These are phyloP conservation scores for Bellardia pandia DNA, from an alignment of 2,888 invertebrate genomes.

Conservation along the genomic window DNA sequence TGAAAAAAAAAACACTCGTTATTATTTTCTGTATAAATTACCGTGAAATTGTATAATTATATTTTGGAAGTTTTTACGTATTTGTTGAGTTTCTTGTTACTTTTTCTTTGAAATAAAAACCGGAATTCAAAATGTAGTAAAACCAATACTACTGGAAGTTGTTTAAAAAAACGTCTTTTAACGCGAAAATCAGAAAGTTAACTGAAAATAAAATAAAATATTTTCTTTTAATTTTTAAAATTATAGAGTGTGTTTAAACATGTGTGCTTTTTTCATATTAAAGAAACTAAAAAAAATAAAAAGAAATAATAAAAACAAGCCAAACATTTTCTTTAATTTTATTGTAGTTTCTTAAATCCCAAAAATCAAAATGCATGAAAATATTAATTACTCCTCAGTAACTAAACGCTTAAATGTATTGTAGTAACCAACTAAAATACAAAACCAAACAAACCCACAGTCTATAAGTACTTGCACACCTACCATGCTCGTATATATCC, in stretches of 20 bases:
- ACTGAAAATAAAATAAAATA: slow-evolving; percentile 77
- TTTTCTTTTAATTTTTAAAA: slow-evolving; percentile 57
- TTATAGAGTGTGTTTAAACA: slow-evolving; percentile 35
- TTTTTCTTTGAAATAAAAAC: slow-evolving; percentile 25
- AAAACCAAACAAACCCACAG: slow-evolving; percentile 13
- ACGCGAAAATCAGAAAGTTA: slow-evolving; percentile 83
- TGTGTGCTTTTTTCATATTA: slow-evolving; percentile 40
- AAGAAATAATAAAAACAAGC: slow-evolving; percentile 43
- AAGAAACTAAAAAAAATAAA: slow-evolving; percentile 33
- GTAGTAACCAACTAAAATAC: slow-evolving; percentile 57
- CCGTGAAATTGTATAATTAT: slow-evolving; percentile 46
- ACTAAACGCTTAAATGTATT: slow-evolving; percentile 53
- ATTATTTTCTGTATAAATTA: slow-evolving; percentile 44
- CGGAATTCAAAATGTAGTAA: slow-evolving; percentile 38
- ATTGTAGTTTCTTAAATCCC: slow-evolving; percentile 77
- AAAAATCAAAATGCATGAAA: slow-evolving; percentile 83
- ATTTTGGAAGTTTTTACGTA: background rate
- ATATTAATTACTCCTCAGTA: slow-evolving; percentile 79
- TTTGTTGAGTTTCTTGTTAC: slow-evolving; percentile 18
- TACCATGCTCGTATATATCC: background rate
- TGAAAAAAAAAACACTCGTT: slow-evolving; percentile 27
- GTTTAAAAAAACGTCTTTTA: slow-evolving; percentile 79
- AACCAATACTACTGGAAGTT: slow-evolving; percentile 24
- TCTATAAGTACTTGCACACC: background rate
- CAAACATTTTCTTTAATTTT: slow-evolving; percentile 66